Conservation (phyloP, 1,140 invertebrate species). For the Venturia canescens region DNA sequence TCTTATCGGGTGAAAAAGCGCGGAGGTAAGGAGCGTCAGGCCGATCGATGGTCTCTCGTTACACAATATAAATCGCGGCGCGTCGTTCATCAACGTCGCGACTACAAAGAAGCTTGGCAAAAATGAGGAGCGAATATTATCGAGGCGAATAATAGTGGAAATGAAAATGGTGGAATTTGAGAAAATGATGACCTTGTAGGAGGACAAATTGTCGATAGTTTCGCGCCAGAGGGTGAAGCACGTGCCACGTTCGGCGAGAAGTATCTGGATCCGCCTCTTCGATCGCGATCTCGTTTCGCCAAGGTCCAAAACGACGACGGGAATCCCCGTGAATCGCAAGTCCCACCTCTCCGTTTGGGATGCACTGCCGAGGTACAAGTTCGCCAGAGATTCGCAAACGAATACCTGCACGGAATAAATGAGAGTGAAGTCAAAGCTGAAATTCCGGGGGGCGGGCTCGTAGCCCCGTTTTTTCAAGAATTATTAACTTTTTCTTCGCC, state of each 20-base stretch:
- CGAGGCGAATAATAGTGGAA: too few relatives aligned
- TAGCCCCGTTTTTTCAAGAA: too few relatives aligned
- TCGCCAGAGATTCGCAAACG: constrained; percentile 88
- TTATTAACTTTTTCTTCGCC: too few relatives aligned
- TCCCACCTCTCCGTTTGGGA: constrained; percentile 82
- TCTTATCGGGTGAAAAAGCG: too few relatives aligned
- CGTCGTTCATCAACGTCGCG: too few relatives aligned
- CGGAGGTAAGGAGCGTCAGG: too few relatives aligned
- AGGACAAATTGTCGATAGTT: constrained; percentile 85
- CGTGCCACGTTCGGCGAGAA: constrained; percentile 89
- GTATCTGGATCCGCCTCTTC: constrained; percentile 85
- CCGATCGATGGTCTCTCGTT: too few relatives aligned
- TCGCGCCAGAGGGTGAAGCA: constrained; percentile 92
- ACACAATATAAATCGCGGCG: too few relatives aligned
- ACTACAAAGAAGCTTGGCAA: background rate
- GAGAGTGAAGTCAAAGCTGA: too few relatives aligned
- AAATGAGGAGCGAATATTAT: background rate
- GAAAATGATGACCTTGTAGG: constrained; percentile 76
- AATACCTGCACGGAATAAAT: constrained; percentile 78
- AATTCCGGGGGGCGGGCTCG: too few relatives aligned
- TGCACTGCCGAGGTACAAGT: constrained; percentile 84
- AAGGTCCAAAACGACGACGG: constrained; percentile 87
- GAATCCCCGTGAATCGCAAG: constrained; percentile 88
- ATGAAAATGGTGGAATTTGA: too few relatives aligned
- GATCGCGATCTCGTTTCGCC: constrained; percentile 85